Base-by-base conservation (phyloP, 2,113 vertebrate genomes). In the Percina caprodes region DNA sequence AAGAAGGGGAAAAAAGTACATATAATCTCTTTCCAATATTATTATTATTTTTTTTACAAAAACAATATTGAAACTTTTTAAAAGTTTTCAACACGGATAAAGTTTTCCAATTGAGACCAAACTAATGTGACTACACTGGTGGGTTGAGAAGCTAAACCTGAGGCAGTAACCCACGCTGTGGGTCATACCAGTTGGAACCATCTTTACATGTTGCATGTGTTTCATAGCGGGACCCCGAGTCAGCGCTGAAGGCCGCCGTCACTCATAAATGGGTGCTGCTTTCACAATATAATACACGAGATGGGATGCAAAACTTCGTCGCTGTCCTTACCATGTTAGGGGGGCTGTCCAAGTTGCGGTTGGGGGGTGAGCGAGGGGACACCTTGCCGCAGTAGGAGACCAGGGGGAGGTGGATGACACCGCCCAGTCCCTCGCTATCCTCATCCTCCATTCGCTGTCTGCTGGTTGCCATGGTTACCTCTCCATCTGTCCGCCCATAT, bases 401-500 rank as follows among this genome's bases (percentile, higher is more conserved):
- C 96, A 99, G 95, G 92, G 98, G 97, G 95, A 99, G 97, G 96
- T 99, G 98, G 96, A 98, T 98, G 96, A 98, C 97, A 93, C 93
- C 89, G 73, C 91, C 96, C 92, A 97, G 96, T 95, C 97, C 96
- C 89, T 97, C 97, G 94, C 96, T 97, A 94, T 98, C 97, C 91
- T 98, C 97, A 94, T 98, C 98, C 92, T 97, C 97, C 97, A 99
- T 93, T 97, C 98, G 97, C 97, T 99, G 97, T 97, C 97, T 97
- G 97, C 97, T 97, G 94, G 98, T 99, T 97, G 97, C 97, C 97
- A 99, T 99, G 97, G 97, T 97, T 98, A 99, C 96, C 96, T 99
- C 97, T 98, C 98, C 98, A 99, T 99, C 98, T 99, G 98, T 98
- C 98, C 98, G 98, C 96, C 98, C 98, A 97, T 99, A 99, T 97